These are phyloP conservation scores for Volucella bombylans DNA, from an alignment of 2,888 invertebrate species.

Conservation along the genomic window DNA sequence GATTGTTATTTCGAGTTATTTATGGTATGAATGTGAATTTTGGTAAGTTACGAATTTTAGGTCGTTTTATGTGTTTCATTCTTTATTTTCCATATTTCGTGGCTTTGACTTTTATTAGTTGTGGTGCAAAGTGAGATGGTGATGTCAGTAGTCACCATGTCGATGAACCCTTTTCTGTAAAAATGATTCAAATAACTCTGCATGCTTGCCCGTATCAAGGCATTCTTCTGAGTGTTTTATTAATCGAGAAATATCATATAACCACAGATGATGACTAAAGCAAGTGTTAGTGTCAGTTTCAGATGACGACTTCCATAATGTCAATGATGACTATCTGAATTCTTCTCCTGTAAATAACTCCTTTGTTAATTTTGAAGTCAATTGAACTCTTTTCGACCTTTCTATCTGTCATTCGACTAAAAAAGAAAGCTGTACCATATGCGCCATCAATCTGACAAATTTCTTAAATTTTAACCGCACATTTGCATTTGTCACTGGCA, in stretches of 20 bases:
- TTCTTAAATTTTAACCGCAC: conserved; percentile 10
- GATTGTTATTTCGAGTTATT: conserved; percentile 69
- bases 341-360: too few relatives aligned
- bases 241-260: too few relatives aligned
- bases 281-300: too few relatives aligned
- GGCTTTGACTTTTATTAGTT: conserved; percentile 1
- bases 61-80: conserved; percentile 8
- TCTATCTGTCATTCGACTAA: conserved; percentile 10
- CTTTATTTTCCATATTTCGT: conserved; percentile 18
- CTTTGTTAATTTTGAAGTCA: not conserved
- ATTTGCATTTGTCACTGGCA: conserved; percentile 41
- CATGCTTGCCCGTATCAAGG: too few relatives aligned
- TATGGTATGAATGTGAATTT: conserved; percentile 61
- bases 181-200: too few relatives aligned
- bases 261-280: too few relatives aligned
- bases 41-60: conserved; percentile 25
- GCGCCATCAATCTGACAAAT: not conserved
- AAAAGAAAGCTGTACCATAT: too few relatives aligned
- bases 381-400: not conserved
- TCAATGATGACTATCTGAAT: too few relatives aligned
- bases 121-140: not conserved
- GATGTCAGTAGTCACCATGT: too few relatives aligned
- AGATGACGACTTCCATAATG: too few relatives aligned
- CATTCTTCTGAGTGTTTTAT: too few relatives aligned
- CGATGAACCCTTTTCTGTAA: too few relatives aligned